A percentile compares a stretch with the other conserved stretches of the same genome.
Evolutionary conservation across 2,888 invertebrate genomes (phyloP).

Genomic region (Ophion obscuratus): DNA sequence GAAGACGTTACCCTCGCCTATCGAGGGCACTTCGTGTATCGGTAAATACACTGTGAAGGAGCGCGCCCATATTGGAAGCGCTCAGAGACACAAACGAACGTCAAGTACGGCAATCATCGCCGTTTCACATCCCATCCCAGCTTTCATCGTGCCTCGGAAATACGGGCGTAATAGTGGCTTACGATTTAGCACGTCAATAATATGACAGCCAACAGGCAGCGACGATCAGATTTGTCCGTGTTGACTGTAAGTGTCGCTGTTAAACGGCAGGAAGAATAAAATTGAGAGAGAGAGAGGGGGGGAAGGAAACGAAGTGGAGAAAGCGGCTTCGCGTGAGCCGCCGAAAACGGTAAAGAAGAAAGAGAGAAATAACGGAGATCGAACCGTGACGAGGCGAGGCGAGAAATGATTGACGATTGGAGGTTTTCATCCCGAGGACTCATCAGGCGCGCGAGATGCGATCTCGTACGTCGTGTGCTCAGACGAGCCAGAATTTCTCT

Average conservation of each 20-base stretch:
- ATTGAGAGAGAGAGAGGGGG: not conserved
- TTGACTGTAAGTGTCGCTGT: constrained; percentile 40
- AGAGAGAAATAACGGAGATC: constrained; percentile 35
- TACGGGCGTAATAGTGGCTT: constrained; percentile 59
- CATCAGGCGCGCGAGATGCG: constrained; percentile 27
- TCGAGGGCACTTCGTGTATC: constrained; percentile 53
- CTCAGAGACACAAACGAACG: constrained; percentile 21
- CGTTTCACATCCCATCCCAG: constrained; percentile 57
- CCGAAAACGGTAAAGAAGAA: constrained; percentile 26
- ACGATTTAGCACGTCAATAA: constrained; percentile 61
- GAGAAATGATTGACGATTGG: constrained; percentile 63
- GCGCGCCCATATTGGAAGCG: constrained; percentile 6
- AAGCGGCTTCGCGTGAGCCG: not conserved
- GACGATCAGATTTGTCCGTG: constrained; percentile 18
- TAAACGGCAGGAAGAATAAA: constrained; percentile 30
- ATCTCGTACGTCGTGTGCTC: constrained; percentile 25
- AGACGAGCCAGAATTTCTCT: constrained; percentile 9
- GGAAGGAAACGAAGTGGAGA: constrained; percentile 5
- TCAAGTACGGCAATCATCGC: constrained; percentile 62
- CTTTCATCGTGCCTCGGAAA: constrained; percentile 62
- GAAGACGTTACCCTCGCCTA: constrained; percentile 62
- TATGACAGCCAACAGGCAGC: constrained; percentile 42
- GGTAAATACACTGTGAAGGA: constrained; percentile 27
- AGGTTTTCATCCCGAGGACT: constrained; percentile 33
- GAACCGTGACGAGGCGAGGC: constrained; percentile 45